Conservation (phyloP, 1,140 invertebrate species). For the Harlomillsia oculata region DNA sequence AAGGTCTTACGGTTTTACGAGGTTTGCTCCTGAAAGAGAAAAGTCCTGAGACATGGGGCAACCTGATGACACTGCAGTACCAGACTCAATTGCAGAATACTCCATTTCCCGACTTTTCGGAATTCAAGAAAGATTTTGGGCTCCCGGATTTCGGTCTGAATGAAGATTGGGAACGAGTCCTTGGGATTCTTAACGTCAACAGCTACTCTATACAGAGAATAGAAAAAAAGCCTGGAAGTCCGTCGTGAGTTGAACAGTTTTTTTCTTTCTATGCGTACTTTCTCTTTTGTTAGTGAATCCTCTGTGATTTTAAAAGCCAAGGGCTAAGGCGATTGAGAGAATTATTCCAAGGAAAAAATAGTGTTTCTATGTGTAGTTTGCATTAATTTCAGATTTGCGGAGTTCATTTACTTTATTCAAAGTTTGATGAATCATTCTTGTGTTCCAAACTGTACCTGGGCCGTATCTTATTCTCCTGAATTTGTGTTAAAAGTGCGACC, state of each 20-base stretch:
- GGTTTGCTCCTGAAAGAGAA: constrained; percentile 15
- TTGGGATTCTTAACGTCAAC: constrained; percentile 24
- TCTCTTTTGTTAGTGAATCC: neutral
- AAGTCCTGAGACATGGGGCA: constrained; percentile 6
- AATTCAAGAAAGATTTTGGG: constrained; percentile 19
- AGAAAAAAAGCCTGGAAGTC: constrained; percentile 16
- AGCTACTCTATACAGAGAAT: constrained; percentile 20
- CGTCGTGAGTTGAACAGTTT: constrained; percentile 10
- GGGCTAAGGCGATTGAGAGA: neutral
- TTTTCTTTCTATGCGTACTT: neutral
- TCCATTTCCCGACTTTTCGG: constrained; percentile 7
- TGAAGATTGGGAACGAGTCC: constrained; percentile 16
- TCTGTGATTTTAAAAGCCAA: neutral
- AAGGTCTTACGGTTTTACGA: constrained; percentile 16
- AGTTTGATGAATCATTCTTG: constrained; percentile 22
- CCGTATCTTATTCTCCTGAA: constrained; percentile 21
- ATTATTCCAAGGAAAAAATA: neutral
- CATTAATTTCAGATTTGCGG: constrained; percentile 9
- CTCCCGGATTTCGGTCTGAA: constrained; percentile 13
- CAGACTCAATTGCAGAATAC: constrained; percentile 7
- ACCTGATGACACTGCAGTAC: constrained; percentile 17
- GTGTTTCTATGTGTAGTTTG: neutral
- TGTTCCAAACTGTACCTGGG: constrained; percentile 28
- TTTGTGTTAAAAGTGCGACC: constrained; percentile 21
- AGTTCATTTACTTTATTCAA: constrained; percentile 16